These are phyloP conservation scores for Hypolimnas misippus DNA, from an alignment of 2,888 invertebrate species.

Conservation along the genomic window DNA sequence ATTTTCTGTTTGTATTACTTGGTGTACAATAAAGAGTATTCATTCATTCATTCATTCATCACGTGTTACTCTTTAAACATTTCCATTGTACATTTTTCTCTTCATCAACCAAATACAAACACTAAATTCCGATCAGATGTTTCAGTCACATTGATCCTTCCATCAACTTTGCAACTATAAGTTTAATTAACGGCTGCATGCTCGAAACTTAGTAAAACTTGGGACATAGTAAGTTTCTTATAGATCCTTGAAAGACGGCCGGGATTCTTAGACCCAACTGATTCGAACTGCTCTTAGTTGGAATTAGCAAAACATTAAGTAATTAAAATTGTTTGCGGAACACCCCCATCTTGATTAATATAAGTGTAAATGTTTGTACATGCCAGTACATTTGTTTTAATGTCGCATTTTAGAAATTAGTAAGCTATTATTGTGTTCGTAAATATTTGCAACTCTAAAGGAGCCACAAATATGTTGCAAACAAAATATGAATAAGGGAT, in stretches of 20 bases:
- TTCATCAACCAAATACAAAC: too few species aligned
- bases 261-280: constrained; percentile 27
- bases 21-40: too few species aligned
- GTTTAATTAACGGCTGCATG: constrained; percentile 39
- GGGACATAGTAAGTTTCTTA: constrained; percentile 37
- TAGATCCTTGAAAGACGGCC: constrained; percentile 28
- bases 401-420: neutral
- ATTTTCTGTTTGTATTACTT: too few species aligned
- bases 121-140: neutral
- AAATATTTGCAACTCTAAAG: constrained; percentile 5
- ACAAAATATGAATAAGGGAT: too few species aligned
- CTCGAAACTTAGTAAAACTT: constrained; percentile 19
- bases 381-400: neutral
- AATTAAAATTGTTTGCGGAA: constrained; percentile 29
- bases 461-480: too few species aligned
- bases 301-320: constrained; percentile 34
- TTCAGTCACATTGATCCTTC: constrained; percentile 1
- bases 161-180: constrained; percentile 21
- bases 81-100: too few species aligned
- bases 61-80: too few species aligned
- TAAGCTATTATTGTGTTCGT: too few species aligned
- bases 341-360: neutral
- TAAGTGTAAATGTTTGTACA: neutral
- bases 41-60: too few species aligned
- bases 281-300: constrained; percentile 23